A percentile compares a stretch with the other conserved stretches of the same genome.
Evolutionary conservation across 2,797 vertebrate species (phyloP).

Genomic region (Bradypodion ventrale): DNA sequence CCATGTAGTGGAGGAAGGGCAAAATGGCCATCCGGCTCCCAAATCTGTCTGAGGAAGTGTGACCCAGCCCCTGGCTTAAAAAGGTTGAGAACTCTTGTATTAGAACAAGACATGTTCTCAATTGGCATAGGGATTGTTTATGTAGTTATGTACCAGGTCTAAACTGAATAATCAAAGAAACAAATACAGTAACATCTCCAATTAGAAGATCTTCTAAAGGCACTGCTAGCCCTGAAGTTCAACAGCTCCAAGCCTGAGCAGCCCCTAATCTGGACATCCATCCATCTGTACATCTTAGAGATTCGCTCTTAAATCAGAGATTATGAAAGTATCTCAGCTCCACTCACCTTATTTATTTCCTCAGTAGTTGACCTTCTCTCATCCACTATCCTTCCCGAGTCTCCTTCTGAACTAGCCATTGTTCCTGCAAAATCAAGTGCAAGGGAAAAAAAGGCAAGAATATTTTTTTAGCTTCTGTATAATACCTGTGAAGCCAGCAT

Average conservation of each 20-base stretch:
- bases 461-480: not conserved
- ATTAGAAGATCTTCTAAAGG: not conserved
- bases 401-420: conserved; percentile 44
- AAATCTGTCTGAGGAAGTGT: no score
- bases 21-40: no score
- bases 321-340: not conserved
- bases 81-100: no score
- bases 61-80: no score
- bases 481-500: not conserved
- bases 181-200: not conserved
- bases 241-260: not conserved
- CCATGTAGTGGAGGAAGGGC: no score
- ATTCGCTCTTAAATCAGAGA: not conserved
- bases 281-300: not conserved
- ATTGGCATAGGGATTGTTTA: not conserved
- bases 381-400: not conserved
- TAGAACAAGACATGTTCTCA: not conserved
- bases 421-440: conserved; percentile 48
- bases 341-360: not conserved
- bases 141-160: no score
- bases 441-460: conserved; percentile 1
- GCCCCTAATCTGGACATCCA: not conserved
- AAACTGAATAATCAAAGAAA: not conserved
- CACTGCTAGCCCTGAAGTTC: not conserved
- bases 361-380: not conserved